These are phyloP conservation scores for Beaufortia kweichowensis DNA, from an alignment of 2,113 vertebrate species.

Conservation along the genomic window DNA sequence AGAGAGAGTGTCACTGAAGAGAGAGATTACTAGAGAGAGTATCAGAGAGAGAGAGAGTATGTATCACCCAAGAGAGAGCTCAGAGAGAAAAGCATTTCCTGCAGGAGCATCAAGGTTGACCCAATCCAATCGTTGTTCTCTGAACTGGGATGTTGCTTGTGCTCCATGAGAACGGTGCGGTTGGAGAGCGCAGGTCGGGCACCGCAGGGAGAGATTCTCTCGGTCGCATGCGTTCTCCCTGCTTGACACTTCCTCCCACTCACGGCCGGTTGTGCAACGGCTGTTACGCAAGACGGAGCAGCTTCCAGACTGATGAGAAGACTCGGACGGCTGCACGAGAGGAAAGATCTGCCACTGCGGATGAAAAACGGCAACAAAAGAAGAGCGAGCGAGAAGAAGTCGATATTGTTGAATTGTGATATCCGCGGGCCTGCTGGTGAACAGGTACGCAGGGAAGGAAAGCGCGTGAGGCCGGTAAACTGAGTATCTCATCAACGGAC, in stretches of 20 bases:
- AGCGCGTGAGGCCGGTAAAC: neutral
- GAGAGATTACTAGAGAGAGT: neutral
- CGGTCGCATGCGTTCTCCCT: slow-evolving; percentile 67
- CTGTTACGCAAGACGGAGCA: slow-evolving; percentile 64
- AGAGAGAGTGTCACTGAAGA: neutral
- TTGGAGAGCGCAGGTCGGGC: slow-evolving; percentile 4
- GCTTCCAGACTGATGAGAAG: slow-evolving; percentile 58
- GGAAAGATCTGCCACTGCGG: slow-evolving; percentile 4
- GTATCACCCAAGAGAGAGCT: too few species aligned
- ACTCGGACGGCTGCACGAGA: slow-evolving; percentile 14
- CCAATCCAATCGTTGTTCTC: slow-evolving; percentile 30
- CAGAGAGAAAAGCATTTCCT: neutral
- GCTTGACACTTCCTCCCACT: slow-evolving; percentile 70
- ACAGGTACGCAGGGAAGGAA: neutral
- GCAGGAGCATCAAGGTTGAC: slow-evolving; percentile 1
- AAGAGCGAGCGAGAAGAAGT: neutral
- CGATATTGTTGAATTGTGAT: slow-evolving; percentile 14
- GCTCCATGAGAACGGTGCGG: neutral
- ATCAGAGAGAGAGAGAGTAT: neutral
- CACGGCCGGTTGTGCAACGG: slow-evolving; percentile 60
- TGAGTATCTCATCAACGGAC: slow-evolving; percentile 4
- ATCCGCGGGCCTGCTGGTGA: slow-evolving; percentile 5
- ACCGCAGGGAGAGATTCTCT: neutral
- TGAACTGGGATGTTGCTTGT: slow-evolving; percentile 25
- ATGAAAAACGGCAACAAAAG: slow-evolving; percentile 30